Evolutionary conservation across 2,797 vertebrate genomes (phyloP), one percentile per base, ranked within the genome.

Genomic region (Mallotus villosus): DNA sequence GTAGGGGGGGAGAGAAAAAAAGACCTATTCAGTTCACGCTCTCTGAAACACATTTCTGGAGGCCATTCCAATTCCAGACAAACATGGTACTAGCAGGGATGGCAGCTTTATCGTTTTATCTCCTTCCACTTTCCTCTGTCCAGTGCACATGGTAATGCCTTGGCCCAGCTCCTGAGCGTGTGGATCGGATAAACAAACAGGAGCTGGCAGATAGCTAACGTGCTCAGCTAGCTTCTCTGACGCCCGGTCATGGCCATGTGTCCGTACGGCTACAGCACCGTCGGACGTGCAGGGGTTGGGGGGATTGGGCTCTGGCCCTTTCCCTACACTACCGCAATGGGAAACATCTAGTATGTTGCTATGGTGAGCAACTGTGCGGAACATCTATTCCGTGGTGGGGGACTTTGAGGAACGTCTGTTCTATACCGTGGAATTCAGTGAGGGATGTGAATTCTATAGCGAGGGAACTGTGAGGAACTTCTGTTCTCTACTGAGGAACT

Each of bases 81-180:
- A 74, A 69, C 75, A 67, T 65, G n/a, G 14, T n/a, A 46, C 41
- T 70, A 75, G 79, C n/a, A 14, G 75, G 78, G 63, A 73, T 72
- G 79, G 41, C 41, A 46, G 67, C 76, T 67, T 61, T 73, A 78
- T 84, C 77, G 71, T 71, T 79, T 83, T 78, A 84, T 87, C 79
- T 79, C 78, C 16, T 71, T 77, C 60, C 74, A 74, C 70, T 67
- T 74, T 74, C 80, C 66, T 73, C 71, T 73, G 74, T 61, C 67
- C 32, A 61, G 5, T 46, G 37, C 73, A 72, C 84, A 80, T 58
- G 59, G 53, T 64, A 74, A 84, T 81, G 78, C 79, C 78, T 77
- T 88, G 84, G 87, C 83, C 62, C 72, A 53, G 12, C 75, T 82
- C 80, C 83, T 24, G 1, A 62, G 63, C 74, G 71, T 73, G 72